These are phyloP conservation scores for Cynaeus angustus DNA, from an alignment of 2,888 invertebrate genomes.

Conservation along the genomic window DNA sequence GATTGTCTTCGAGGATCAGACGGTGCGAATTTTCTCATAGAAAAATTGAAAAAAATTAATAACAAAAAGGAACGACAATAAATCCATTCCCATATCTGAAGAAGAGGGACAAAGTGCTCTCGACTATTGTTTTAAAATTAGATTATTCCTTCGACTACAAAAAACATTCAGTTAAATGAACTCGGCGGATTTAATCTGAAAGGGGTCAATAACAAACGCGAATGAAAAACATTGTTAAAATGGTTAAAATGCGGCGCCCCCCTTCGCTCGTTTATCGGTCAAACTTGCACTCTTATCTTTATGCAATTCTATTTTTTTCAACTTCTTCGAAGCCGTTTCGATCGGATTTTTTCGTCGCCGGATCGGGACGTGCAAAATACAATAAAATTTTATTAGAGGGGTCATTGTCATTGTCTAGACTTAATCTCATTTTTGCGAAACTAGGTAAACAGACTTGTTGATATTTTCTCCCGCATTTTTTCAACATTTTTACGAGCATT, in stretches of 20 bases:
- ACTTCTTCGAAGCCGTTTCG: slow-evolving; percentile 14
- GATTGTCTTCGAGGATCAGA: slow-evolving; percentile 14
- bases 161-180: slow-evolving; percentile 67
- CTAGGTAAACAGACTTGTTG: slow-evolving; percentile 20
- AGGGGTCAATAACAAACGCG: slow-evolving; percentile 67
- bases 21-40: slow-evolving; percentile 32
- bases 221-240: slow-evolving; percentile 62
- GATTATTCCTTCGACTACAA: slow-evolving; percentile 61
- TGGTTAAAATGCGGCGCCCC: slow-evolving; percentile 48
- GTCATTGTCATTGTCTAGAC: slow-evolving; percentile 41
- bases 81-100: slow-evolving; percentile 45
- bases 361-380: slow-evolving; percentile 21
- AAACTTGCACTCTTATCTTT: slow-evolving; percentile 54
- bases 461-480: not conserved
- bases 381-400: slow-evolving; percentile 20
- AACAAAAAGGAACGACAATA: slow-evolving; percentile 32
- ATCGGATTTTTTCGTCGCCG: not conserved
- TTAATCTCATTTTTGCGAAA: slow-evolving; percentile 40
- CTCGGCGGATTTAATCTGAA: slow-evolving; percentile 65
- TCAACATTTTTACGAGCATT: too few species aligned
- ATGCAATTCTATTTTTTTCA: slow-evolving; percentile 41
- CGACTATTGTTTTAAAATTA: slow-evolving; percentile 67
- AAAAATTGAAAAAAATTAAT: slow-evolving; percentile 2
- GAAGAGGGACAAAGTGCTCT: slow-evolving; percentile 58
- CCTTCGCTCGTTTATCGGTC: slow-evolving; percentile 68